Evolutionary conservation across 2,888 invertebrate genomes (phyloP), one percentile per base, ranked within the genome.

Genomic region (Netelia fuscicornis): DNA sequence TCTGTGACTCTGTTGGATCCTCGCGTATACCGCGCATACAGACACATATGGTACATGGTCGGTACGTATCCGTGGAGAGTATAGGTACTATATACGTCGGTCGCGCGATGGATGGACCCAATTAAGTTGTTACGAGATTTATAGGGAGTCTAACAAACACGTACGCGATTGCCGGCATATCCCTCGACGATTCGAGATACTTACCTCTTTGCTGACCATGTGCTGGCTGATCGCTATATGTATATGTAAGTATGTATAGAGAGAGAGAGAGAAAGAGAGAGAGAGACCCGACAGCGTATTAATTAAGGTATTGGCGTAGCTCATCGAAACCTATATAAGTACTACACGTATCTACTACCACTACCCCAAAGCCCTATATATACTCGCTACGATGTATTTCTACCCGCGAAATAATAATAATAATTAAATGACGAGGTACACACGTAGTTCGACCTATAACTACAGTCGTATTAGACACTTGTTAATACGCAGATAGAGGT

Each of bases 81-180:
- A n/a, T 76, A 13, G 20, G 20, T 17, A 20, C 37, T 64, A 13
- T 79, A 71, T 62, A 60, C 37, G 65, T 68, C 60, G 65, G 70
- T 48, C 3, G 48, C 13, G 10, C 11, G 48, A 65, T 83, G 67
- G 86, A 84, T 80, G 80, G 77, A 81, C 83, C 81, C 78, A 86
- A 81, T 84, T 84, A 82, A 83, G 81, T 85, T 85, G 83, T 83
- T 81, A 85, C 83, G 72, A 86, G 83, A 86, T 83, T 85, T 85
- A 86, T 81, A 75, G 83, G 78, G 83, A 85, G 58, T 65, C 72
- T 84, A 82, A 79, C 81, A 83, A 86, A 86, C 83, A 81, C 70
- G 78, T 81, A 84, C 72, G 70, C 71, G 78, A 80, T 80, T 77
- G 68, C 74, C 56, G 48, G 64, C 23, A 75, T 71, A 65, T 81